Evolutionary conservation across 2,888 invertebrate genomes (phyloP), one percentile per base, ranked within the genome.

Genomic region (Andrena bicolor): DNA sequence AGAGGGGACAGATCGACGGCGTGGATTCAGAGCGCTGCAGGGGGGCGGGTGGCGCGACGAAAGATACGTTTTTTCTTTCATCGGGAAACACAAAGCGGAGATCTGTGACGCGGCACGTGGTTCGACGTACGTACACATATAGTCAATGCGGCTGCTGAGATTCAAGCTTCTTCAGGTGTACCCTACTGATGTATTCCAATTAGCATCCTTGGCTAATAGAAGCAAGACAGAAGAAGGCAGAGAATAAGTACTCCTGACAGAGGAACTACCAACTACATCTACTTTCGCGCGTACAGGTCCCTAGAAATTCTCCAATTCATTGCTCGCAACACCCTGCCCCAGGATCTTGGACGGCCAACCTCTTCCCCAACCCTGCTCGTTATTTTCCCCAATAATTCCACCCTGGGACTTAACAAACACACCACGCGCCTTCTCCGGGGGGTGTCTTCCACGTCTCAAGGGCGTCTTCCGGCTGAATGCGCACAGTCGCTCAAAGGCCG

Each of bases 61-160:
- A 51, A 63, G 80, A 80, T 79, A 77, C 75, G 74, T 75, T 81
- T 58, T 80, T 71, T 72, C 41, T 41, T 81, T 58, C 77, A 71
- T 72, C 41, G 30, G 10, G 5, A 26, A 66, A 63, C 73, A 79
- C 79, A 80, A 80, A 80, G 78, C 70, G 23, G 20, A 61, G 72
- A 73, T 78, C 72, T 60, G 60, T 51, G 72, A 64, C 20, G 63
- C 48, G 56, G 63, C 60, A 10, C 10, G 56, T 53, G 53, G 53
- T 0, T 10, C 53, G 26, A 23, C 23, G 10, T 8, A 23, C 7
- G 26, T 13, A 13, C 3, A 13, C 13, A 41, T 41, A 13, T 13
- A 41, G 41, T 16, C 41, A 16, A 16, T 41, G 16, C 13, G 56
- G 26, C 20, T 7, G 56, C 23, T 10, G 51, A 51, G 20, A 20